phyloP scores from a whole-genome alignment of 2,113 vertebrate genomes.

The Xyrauchen texanus region DNA sequence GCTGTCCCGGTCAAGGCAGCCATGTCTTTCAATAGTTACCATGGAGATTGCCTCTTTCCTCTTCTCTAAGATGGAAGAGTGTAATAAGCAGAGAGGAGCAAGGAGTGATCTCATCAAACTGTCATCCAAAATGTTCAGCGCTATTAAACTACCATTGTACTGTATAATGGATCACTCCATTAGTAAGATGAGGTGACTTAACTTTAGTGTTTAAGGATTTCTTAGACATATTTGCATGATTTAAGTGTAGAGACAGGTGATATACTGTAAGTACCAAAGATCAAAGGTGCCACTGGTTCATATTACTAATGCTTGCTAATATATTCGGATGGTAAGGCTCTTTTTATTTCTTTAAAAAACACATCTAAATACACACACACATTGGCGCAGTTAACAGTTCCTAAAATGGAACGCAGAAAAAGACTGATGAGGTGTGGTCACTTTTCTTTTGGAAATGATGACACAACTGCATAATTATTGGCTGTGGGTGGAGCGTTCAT shows the following conservation, averaged over 20 bases:
- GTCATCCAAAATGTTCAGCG: conserved; percentile 25
- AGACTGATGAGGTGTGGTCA: too few species aligned
- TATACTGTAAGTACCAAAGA: conserved; percentile 29
- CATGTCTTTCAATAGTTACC: conserved; percentile 71
- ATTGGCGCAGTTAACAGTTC: too few species aligned
- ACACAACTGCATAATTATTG: neutral
- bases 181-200: conserved; percentile 38
- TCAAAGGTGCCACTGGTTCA: neutral
- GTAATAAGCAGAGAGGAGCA: conserved; percentile 40
- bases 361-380: too few species aligned
- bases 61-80: conserved; percentile 32
- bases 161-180: conserved; percentile 32
- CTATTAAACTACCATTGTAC: conserved; percentile 36
- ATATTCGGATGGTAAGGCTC: neutral
- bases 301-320: conserved; percentile 30
- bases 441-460: too few species aligned
- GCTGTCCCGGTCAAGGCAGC: conserved; percentile 50
- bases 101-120: conserved; percentile 50
- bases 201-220: conserved; percentile 8
- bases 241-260: conserved; percentile 31
- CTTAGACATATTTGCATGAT: conserved; percentile 24
- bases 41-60: conserved; percentile 62
- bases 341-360: neutral
- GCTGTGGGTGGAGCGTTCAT: conserved; percentile 48
- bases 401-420: too few species aligned